Base-by-base conservation (phyloP, 2,888 invertebrate species). In the Perdita meconis region DNA sequence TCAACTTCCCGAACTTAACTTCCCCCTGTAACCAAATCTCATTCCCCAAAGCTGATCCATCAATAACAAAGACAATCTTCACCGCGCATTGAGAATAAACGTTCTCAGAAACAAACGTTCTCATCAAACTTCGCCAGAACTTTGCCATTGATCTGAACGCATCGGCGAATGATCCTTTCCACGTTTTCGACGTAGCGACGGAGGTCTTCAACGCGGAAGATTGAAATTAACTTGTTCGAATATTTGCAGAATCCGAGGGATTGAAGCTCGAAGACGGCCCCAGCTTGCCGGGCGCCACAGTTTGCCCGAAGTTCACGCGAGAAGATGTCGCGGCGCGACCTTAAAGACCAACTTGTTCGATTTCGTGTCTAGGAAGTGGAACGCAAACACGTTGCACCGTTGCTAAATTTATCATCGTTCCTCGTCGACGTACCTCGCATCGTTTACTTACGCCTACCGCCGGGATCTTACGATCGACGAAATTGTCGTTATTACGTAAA, bases 401-500 rank as follows among this genome's bases (percentile, higher is more conserved):
- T 71, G 72, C 87, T 88, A 89, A 88, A 89, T 89, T 87, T 89
- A 88, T 81, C 84, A 72, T 59, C 57, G 60, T 70, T 30, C 57
- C 47, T 22, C 50, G 61, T 36, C 74, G 59, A 71, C 78, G 64
- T 75, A 69, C 61, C 72, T 69, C 60, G 69, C 69, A 70, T 80
- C 69, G 64, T 75, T 70, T 60, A 65, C 53, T 78, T 51, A 71
- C 57, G 59, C 26, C 55, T 3, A 63, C 65, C 42, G 4, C 47
- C 34, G 60, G 40, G 68, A 74, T 61, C 55, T 44, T 19, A 38
- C 47, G 74, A 57, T 65, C 68, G 73, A 74, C 73, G 68, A 78
- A 78, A 74, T 80, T 61, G 61, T 78, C 78, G 56, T 73, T 73
- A 80, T 80, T 80, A 72, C 78, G 78, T 79, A 78, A 79, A 77